Base-by-base conservation (phyloP, 2,113 vertebrate species). In the Brachypteracias leptosomus region DNA sequence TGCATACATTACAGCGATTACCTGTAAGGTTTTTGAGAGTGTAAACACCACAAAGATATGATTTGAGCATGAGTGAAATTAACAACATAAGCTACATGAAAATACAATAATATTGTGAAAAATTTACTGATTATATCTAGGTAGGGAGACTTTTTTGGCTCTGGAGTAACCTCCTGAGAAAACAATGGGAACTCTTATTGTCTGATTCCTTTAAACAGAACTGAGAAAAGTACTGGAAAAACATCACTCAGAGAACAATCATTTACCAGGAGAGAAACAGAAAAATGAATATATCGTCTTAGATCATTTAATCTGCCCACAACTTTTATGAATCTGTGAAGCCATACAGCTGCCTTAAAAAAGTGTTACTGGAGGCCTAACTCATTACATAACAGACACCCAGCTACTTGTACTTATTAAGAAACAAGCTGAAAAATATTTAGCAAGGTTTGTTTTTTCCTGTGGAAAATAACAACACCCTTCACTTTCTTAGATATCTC, bases 191-290 rank as follows among this genome's bases (percentile, higher is more conserved):
- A 25, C 33, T n/a, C 59, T 47, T 85, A 68, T 88, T 90, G 88
- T 93, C 40, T 90, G 59, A 77, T 77, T 96, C 33, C 33, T 81
- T 88, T 75, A 93, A 95, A 92, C n/a, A 94, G 68, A 94, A 80
- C 51, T 83, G 67, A 93, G 61, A 71, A 95, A 76, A 90, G 2
- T 61, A 72, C n/a, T 96, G 95, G 91, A 93, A 97, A 96, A 93
- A 94, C 36, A 81, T 46, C 0, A 1, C 76, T 95, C 95, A 81
- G 83, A 91, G 74, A 87, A 57, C 62, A 97, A 87, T 76, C 3
- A 0, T 79, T 85, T 88, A 85, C 65, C 51, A 74, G 38, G 80
- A 94, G 61, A 72, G 63, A 71, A 81, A 81, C 75, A 82, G 91
- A 92, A 95, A 96, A 86, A 90, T 68, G 25, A 93, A 11, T 54